Base-by-base conservation (phyloP, 2,888 invertebrate genomes). In the Sesia bembeciformis region DNA sequence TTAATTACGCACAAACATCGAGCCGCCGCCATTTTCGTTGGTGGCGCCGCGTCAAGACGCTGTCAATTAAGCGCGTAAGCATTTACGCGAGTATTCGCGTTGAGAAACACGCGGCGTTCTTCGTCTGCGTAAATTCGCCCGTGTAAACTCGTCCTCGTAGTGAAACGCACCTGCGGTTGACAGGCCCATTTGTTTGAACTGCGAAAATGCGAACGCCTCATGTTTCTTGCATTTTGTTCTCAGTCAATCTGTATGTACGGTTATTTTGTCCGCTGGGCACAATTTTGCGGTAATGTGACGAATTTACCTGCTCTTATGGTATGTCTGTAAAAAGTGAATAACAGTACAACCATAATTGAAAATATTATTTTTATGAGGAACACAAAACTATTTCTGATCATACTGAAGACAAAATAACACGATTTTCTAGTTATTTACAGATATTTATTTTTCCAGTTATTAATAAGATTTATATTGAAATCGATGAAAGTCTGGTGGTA, bases 161-260 rank as follows among this genome's bases (percentile, higher is more conserved):
- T 59, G 61, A 58, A 68, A 72, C 76, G 72, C 84, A 84, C 81
- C 84, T 85, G 84, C 67, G 83, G 78, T 76, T 83, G 85, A 83
- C 85, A 82, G 76, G 63, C 72, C 75, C 81, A 84, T 85, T 84
- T 83, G 80, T 81, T 82, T 71, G 71, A 64, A 58, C 62, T 63
- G 62, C 66, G 60, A 67, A 40, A 43, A 46, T 23, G 40, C 38
- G 41, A 38, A 50, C n/a, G 40, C 40, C 56, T 54, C 51, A 53
- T 53, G 54, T 54, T 56, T 56, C 56, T 58, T 58, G 54, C 54
- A 54, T 53, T 42, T 52, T 52, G 54, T 52, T 46, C 23, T 46
- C 46, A 46, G 38, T 41, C 41, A 5, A 23, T 4, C 38, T 42
- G 51, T 54, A 51, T 40, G n/a, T 39, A 39, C 8, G 40, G 40